phyloP scores from a whole-genome alignment of 2,888 invertebrate species.

The Phoenoteleia sp. region DNA sequence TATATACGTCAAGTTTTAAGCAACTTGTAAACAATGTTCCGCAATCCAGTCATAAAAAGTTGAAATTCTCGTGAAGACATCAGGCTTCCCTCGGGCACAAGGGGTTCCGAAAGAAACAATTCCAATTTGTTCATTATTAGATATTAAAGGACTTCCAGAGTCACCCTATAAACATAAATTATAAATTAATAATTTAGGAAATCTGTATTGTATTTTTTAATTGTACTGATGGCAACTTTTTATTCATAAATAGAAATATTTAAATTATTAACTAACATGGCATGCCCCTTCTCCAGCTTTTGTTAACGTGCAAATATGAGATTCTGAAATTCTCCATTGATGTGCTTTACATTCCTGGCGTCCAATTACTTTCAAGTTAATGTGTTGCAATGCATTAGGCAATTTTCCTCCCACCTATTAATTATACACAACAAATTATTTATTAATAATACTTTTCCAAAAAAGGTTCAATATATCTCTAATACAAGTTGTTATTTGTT shows the following conservation, averaged over 20 bases:
- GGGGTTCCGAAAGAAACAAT: conserved; percentile 77
- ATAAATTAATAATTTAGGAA: too few relatives aligned
- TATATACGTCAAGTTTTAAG: neutral
- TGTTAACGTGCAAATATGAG: conserved; percentile 82
- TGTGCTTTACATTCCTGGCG: conserved; percentile 67
- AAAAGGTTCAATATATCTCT: too few relatives aligned
- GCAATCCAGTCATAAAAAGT: conserved; percentile 59
- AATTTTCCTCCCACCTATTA: conserved; percentile 72
- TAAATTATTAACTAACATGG: conserved; percentile 83
- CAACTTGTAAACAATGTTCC: conserved; percentile 40
- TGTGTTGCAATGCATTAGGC: conserved; percentile 77
- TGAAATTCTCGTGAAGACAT: conserved; percentile 63
- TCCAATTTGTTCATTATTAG: conserved; percentile 77
- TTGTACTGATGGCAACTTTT: too few relatives aligned
- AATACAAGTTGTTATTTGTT: too few relatives aligned
- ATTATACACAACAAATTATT: too few relatives aligned
- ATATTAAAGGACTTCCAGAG: conserved; percentile 76
- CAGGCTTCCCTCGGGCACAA: conserved; percentile 61
- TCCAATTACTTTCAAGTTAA: conserved; percentile 64
- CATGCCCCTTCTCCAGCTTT: conserved; percentile 82
- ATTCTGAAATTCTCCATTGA: conserved; percentile 60
- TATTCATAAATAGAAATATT: too few relatives aligned
- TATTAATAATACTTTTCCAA: conserved; percentile 17
- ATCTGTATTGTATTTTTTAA: too few relatives aligned
- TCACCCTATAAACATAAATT: conserved; percentile 58